phyloP scores from a whole-genome alignment of 2,888 invertebrate genomes.

The Drosophila kokeensis region DNA sequence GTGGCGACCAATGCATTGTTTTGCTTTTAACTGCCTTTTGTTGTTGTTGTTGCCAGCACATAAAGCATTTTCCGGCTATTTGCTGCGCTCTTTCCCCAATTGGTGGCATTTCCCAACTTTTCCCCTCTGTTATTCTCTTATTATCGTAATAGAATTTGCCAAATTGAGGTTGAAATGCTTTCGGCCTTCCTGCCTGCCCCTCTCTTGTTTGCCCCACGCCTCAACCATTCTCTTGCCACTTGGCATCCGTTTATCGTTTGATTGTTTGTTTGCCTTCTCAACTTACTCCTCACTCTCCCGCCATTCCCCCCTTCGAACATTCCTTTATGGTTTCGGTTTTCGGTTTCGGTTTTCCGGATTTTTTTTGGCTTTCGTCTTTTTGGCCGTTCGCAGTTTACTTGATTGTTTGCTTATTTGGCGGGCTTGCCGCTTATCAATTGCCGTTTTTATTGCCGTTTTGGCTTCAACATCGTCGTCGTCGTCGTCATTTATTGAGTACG shows the following conservation, averaged over 20 bases:
- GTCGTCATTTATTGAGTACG: constrained; percentile 67
- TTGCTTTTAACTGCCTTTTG: constrained; percentile 74
- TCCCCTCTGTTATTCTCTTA: constrained; percentile 60
- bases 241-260: constrained; percentile 81
- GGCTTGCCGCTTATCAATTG: constrained; percentile 74
- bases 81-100: constrained; percentile 50
- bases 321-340: constrained; percentile 23
- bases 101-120: constrained; percentile 35
- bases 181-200: constrained; percentile 31
- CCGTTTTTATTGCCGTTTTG: constrained; percentile 77
- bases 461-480: constrained; percentile 55
- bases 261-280: constrained; percentile 74
- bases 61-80: constrained; percentile 80
- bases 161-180: constrained; percentile 84
- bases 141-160: constrained; percentile 84
- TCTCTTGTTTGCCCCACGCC: constrained; percentile 46
- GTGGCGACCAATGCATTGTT: constrained; percentile 65
- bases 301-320: constrained; percentile 5
- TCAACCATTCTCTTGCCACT: constrained; percentile 37
- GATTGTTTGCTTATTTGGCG: constrained; percentile 77
- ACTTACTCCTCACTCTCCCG: neutral
- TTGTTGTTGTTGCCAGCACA: constrained; percentile 52
- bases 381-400: constrained; percentile 50
- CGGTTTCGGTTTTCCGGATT: constrained; percentile 18
- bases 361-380: constrained; percentile 11